These are phyloP conservation scores for Sphyrna mokarran DNA, from an alignment of 2,113 vertebrate species.

Conservation along the genomic window DNA sequence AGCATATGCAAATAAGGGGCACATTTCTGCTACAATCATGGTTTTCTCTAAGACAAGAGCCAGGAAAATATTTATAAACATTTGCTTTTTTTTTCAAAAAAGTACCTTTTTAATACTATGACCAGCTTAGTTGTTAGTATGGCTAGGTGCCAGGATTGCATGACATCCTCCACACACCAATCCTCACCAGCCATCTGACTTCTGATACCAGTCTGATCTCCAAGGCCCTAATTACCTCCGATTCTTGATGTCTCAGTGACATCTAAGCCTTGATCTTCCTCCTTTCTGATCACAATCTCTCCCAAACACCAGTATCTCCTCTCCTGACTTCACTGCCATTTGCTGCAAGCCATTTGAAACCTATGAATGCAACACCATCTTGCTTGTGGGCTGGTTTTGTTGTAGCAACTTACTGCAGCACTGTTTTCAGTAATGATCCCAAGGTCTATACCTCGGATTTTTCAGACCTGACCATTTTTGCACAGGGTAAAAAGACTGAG, in stretches of 20 bases:
- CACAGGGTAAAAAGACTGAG: no score
- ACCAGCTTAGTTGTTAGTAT: not conserved
- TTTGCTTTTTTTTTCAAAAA: not conserved
- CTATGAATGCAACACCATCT: not conserved
- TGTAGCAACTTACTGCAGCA: not conserved
- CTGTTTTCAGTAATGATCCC: not conserved
- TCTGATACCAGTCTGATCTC: not conserved
- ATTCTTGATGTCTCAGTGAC: no score
- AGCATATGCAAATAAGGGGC: no score
- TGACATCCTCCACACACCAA: not conserved
- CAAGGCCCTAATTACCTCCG: not conserved
- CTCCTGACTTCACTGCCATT: not conserved
- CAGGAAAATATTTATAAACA: not conserved
- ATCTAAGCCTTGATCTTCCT: no score
- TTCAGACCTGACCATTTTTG: not conserved
- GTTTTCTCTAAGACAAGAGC: no score
- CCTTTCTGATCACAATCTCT: no score
- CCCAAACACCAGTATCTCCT: no score
- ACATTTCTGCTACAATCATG: no score
- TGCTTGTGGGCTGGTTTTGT: not conserved
- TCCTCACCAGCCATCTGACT: not conserved
- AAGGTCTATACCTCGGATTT: not conserved
- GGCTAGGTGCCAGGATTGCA: no score
- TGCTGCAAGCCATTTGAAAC: no score
- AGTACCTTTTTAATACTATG: not conserved